Evolutionary conservation across 2,888 invertebrate species (phyloP).

Genomic region (Ormia ochracea): DNA sequence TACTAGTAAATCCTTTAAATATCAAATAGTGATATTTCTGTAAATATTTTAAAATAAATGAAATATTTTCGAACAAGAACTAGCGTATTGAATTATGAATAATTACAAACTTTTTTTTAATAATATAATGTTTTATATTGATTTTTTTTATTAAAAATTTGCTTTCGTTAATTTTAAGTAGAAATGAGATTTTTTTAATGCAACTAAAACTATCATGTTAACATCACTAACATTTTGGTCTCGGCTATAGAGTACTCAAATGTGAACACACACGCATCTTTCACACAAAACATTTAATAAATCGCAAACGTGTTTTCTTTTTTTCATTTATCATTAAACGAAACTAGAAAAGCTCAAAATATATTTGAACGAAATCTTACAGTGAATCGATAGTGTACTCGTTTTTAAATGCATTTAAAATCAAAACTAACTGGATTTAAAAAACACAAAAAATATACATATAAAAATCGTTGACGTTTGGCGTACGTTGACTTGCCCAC

Average conservation of each 20-base stretch:
- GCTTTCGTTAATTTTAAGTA: too few species aligned
- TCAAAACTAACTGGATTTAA: constrained; percentile 23
- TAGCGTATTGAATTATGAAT: too few species aligned
- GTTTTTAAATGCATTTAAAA: constrained; percentile 10
- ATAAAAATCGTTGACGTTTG: constrained; percentile 59
- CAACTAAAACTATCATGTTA: neutral
- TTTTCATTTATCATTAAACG: constrained; percentile 5
- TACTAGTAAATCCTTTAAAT: too few species aligned
- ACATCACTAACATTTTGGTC: neutral
- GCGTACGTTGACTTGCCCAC: constrained; percentile 63
- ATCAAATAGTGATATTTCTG: too few species aligned
- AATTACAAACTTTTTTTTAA: too few species aligned
- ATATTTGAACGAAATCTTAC: constrained; percentile 32
- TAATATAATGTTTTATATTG: too few species aligned
- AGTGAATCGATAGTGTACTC: constrained; percentile 34
- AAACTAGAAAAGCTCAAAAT: constrained; percentile 20
- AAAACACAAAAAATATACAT: constrained; percentile 14
- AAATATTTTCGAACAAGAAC: too few species aligned
- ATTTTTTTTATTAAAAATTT: too few species aligned
- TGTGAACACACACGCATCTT: constrained; percentile 29
- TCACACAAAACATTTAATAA: constrained; percentile 62
- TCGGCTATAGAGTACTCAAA: neutral
- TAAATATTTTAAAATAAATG: too few species aligned
- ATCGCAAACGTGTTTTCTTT: constrained; percentile 24
- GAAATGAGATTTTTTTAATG: neutral